A percentile compares a stretch with the other conserved stretches of the same genome.
Conservation (phyloP, 2,113 vertebrate genomes). For the Brachirus orientalis region DNA sequence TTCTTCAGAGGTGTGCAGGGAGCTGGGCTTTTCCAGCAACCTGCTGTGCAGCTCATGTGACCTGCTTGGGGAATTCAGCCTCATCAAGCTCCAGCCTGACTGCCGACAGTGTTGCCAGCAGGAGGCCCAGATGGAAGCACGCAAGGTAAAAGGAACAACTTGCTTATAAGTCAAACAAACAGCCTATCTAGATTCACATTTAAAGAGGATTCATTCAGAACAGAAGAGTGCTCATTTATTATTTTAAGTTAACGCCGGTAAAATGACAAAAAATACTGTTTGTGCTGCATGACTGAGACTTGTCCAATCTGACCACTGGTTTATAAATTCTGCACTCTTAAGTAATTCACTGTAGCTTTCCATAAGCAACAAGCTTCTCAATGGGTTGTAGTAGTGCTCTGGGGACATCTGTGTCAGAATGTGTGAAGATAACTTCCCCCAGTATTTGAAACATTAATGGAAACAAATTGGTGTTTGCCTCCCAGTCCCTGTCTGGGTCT, state of each 20-base stretch:
- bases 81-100: conserved; percentile 86
- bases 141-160: conserved; percentile 84
- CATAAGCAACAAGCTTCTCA: not conserved
- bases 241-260: too few species aligned
- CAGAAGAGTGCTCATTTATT: too few species aligned
- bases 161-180: not conserved
- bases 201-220: not conserved
- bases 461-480: too few species aligned
- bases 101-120: conserved; percentile 96
- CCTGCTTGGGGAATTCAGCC: conserved; percentile 92
- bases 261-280: too few species aligned
- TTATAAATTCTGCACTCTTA: not conserved
- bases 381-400: not conserved
- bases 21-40: conserved; percentile 97
- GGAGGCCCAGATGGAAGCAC: conserved; percentile 91
- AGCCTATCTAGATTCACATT: conserved; percentile 1
- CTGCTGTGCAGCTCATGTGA: conserved; percentile 96
- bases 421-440: too few species aligned
- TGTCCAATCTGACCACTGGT: not conserved
- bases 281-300: not conserved
- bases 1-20: conserved; percentile 94
- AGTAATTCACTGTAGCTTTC: conserved; percentile 1
- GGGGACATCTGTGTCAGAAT: conserved; percentile 1
- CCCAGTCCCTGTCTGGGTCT: too few species aligned
- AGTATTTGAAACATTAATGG: too few species aligned